Evolutionary conservation across 2,113 vertebrate species (phyloP).

Genomic region (Prietella phreatophila): DNA sequence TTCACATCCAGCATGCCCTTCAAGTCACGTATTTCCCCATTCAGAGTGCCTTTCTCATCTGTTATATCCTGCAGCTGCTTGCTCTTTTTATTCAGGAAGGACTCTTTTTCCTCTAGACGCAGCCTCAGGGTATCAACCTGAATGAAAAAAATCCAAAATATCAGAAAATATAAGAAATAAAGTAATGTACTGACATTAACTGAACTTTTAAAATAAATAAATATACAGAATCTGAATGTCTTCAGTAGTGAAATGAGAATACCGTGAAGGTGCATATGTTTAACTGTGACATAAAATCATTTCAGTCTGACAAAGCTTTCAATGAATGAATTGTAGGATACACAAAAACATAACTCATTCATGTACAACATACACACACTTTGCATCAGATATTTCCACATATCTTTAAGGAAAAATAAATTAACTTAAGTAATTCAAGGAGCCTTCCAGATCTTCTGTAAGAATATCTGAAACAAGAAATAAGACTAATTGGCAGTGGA

Average conservation of each 20-base stretch:
- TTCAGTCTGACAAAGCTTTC: background rate
- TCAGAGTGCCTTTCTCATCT: conserved; percentile 93
- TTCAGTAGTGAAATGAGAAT: background rate
- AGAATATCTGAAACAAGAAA: background rate
- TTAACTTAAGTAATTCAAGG: background rate
- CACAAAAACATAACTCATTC: background rate
- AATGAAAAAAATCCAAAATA: conserved; percentile 30
- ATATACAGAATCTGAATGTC: background rate
- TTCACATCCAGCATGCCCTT: conserved; percentile 99
- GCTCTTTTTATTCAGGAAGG: conserved; percentile 92
- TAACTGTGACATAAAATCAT: background rate
- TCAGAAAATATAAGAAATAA: too few species aligned
- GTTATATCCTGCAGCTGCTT: conserved; percentile 95
- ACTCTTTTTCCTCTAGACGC: conserved; percentile 94
- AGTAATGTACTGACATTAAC: background rate
- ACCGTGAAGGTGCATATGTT: background rate
- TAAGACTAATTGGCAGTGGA: background rate
- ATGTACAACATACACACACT: background rate
- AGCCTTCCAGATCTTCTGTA: background rate
- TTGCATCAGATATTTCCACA: conserved; percentile 5
- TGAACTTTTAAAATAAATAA: background rate
- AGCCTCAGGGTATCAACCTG: conserved; percentile 94
- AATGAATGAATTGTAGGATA: background rate
- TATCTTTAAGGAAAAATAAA: background rate
- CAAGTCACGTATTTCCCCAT: conserved; percentile 93